Conservation (phyloP, 2,888 invertebrate genomes). For the Drosophila austrosaltans region DNA sequence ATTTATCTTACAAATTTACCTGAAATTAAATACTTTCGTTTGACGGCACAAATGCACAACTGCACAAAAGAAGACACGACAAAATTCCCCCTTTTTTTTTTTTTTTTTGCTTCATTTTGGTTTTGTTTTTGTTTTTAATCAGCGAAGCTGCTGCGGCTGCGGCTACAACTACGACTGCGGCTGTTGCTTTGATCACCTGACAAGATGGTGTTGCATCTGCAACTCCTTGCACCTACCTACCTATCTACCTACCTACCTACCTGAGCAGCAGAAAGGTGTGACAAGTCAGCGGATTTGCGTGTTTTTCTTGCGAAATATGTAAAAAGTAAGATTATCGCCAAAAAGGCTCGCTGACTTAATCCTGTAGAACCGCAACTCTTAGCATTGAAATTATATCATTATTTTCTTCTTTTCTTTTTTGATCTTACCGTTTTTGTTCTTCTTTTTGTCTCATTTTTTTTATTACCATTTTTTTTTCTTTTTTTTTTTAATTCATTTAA, state of each 20-base stretch:
- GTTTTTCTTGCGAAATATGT: slow-evolving; percentile 76
- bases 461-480: slow-evolving; percentile 1
- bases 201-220: slow-evolving; percentile 43
- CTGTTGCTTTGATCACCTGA: slow-evolving; percentile 68
- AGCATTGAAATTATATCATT: slow-evolving; percentile 43
- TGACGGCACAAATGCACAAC: slow-evolving; percentile 48
- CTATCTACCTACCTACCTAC: slow-evolving; percentile 44
- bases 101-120: slow-evolving; percentile 20
- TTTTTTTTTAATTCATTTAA: slow-evolving; percentile 39
- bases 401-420: slow-evolving; percentile 25
- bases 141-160: slow-evolving; percentile 53
- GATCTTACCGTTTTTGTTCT: slow-evolving; percentile 42
- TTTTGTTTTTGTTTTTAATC: slow-evolving; percentile 59
- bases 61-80: slow-evolving; percentile 65
- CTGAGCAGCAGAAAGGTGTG: slow-evolving; percentile 69
- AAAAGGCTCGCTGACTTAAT: slow-evolving; percentile 67
- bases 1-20: slow-evolving; percentile 79
- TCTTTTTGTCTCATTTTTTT: slow-evolving; percentile 20
- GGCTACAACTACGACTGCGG: slow-evolving; percentile 53
- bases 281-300: slow-evolving; percentile 79
- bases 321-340: slow-evolving; percentile 74
- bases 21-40: slow-evolving; percentile 74
- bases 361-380: slow-evolving; percentile 55
- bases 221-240: slow-evolving; percentile 52
- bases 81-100: slow-evolving; percentile 68